Conservation (phyloP, 2,113 vertebrate genomes). For the Odocoileus virginianus region DNA sequence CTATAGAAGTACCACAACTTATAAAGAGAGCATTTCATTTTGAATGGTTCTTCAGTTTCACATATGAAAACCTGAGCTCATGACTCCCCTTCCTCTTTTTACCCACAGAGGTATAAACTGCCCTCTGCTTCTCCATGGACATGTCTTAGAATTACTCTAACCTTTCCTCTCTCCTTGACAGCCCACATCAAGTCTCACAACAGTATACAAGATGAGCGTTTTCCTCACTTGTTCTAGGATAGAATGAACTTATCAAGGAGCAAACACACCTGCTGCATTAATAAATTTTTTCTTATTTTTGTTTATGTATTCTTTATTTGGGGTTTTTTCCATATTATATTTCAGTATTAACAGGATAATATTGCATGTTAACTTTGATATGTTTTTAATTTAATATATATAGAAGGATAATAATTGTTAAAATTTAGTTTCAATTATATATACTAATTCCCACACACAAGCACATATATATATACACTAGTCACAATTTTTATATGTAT, state of each 20-base stretch:
- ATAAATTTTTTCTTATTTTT: neutral
- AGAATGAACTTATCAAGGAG: neutral
- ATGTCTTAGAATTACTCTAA: neutral
- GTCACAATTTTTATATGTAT: conserved; percentile 18
- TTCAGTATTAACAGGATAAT: neutral
- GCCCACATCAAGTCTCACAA: neutral
- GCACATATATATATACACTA: neutral
- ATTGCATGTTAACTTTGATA: neutral
- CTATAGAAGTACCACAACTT: neutral
- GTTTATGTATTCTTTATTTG: neutral
- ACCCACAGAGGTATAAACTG: neutral
- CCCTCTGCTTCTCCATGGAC: neutral
- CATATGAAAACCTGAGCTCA: neutral
- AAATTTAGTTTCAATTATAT: neutral
- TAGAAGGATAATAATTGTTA: neutral
- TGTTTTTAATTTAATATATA: neutral
- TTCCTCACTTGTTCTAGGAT: neutral
- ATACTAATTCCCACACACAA: neutral
- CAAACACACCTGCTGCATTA: neutral
- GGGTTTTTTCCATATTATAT: neutral
- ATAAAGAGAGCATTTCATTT: neutral
- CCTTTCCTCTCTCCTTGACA: neutral
- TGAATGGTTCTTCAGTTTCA: neutral
- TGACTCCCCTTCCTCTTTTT: neutral
- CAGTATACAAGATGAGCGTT: neutral